Evolutionary conservation across 2,113 vertebrate species (phyloP).

Genomic region (Tachysurus fulvidraco): DNA sequence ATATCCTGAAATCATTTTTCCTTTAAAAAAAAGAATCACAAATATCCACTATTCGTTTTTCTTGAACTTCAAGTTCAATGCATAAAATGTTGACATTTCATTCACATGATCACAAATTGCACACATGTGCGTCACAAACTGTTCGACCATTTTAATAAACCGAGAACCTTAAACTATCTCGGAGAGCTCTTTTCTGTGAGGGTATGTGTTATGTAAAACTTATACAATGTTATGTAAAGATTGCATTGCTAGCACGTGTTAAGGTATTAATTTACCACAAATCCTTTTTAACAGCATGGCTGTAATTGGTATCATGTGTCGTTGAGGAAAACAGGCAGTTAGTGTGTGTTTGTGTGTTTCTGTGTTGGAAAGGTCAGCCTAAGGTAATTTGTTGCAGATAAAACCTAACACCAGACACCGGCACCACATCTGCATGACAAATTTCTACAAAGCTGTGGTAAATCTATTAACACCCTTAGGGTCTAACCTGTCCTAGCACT

Average conservation of each 20-base stretch:
- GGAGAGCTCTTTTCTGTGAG: background rate
- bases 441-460: conserved; percentile 58
- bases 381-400: conserved; percentile 64
- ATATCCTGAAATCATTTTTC: background rate
- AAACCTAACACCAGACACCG: conserved; percentile 54
- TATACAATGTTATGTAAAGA: background rate
- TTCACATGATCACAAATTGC: background rate
- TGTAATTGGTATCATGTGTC: conserved; percentile 20
- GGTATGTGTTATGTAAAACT: background rate
- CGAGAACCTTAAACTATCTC: background rate
- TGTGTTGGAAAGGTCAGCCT: conserved; percentile 50
- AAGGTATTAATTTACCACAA: conserved; percentile 11
- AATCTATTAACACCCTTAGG: conserved; percentile 57
- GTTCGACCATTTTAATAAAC: background rate
- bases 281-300: background rate
- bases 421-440: conserved; percentile 51
- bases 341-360: conserved; percentile 36
- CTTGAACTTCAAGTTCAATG: background rate
- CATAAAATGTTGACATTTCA: background rate
- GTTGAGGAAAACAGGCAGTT: background rate
- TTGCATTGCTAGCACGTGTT: conserved; percentile 8
- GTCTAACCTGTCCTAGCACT: conserved; percentile 41
- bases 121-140: background rate
- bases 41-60: background rate
- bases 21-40: background rate